A percentile compares a stretch with the other conserved stretches of the same genome.
Conservation (phyloP, 2,113 vertebrate species). For the Ameiurus melas region DNA sequence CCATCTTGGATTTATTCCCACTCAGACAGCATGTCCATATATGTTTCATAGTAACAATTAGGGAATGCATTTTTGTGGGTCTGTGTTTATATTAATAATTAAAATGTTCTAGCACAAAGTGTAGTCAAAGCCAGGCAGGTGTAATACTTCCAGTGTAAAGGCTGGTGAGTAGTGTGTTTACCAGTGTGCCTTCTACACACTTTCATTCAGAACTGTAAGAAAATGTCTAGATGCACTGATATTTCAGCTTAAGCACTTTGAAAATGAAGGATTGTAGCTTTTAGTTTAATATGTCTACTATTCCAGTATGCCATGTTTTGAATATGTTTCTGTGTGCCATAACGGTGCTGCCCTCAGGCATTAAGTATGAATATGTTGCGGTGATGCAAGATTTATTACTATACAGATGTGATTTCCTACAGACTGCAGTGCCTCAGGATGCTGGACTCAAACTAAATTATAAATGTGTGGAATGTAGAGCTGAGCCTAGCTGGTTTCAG, state of each 20-base stretch:
- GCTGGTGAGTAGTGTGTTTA: conserved; percentile 3
- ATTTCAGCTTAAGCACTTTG: conserved; percentile 7
- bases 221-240: neutral
- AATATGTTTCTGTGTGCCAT: conserved; percentile 20
- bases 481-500: neutral
- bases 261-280: conserved; percentile 9
- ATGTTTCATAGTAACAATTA: neutral
- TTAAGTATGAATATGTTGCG: conserved; percentile 1
- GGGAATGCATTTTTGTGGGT: neutral
- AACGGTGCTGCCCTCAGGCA: neutral
- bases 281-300: neutral
- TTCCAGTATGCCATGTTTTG: neutral
- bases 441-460: conserved; percentile 30
- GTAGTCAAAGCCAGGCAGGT: neutral
- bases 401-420: conserved; percentile 18
- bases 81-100: neutral
- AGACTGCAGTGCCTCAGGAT: conserved; percentile 17
- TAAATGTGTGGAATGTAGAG: conserved; percentile 17
- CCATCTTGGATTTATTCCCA: neutral
- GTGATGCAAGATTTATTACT: conserved; percentile 17
- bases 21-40: neutral
- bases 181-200: neutral
- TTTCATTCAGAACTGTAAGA: conserved; percentile 8
- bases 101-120: neutral
- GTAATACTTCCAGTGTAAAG: neutral